These are phyloP conservation scores for Onthophagus taurus DNA, from an alignment of 1,140 invertebrate species.

Conservation along the genomic window DNA sequence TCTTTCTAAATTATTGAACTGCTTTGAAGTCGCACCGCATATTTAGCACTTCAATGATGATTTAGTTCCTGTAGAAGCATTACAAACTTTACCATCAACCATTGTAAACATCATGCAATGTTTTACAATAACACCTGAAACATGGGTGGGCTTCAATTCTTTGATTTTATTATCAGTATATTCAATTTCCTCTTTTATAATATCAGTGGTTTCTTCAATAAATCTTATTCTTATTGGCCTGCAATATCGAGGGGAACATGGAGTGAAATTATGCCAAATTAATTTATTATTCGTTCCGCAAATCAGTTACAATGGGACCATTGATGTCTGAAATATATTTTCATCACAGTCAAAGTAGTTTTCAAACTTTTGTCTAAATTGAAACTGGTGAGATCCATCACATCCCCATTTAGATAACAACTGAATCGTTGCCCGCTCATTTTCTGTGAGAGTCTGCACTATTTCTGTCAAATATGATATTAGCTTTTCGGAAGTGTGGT, in stretches of 20 bases:
- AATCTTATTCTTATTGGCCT: conserved; percentile 21
- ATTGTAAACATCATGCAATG: conserved; percentile 33
- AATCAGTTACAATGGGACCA: conserved; percentile 30
- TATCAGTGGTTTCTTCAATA: conserved; percentile 26
- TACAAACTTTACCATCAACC: conserved; percentile 37
- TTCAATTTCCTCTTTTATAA: not conserved
- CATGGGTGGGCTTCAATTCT: too few species aligned
- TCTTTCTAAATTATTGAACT: conserved; percentile 32
- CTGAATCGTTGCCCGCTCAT: conserved; percentile 2
- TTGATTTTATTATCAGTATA: conserved; percentile 8
- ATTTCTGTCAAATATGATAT: conserved; percentile 10
- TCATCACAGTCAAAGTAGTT: conserved; percentile 20
- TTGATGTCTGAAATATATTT: conserved; percentile 24
- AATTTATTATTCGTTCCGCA: conserved; percentile 20
- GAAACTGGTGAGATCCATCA: conserved; percentile 17
- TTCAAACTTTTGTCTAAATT: conserved; percentile 27
- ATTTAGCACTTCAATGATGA: conserved; percentile 33
- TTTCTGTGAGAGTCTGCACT: not conserved
- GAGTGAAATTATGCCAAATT: conserved; percentile 29
- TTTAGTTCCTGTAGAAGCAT: conserved; percentile 31
- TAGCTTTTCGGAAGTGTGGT: conserved; percentile 19
- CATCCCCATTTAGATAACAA: conserved; percentile 17
- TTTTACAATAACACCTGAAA: conserved; percentile 20
- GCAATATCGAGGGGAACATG: conserved; percentile 16
- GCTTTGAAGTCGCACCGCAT: conserved; percentile 27